These are phyloP conservation scores for Syngnathoides biaculeatus DNA, from an alignment of 2,113 vertebrate species.

Conservation along the genomic window DNA sequence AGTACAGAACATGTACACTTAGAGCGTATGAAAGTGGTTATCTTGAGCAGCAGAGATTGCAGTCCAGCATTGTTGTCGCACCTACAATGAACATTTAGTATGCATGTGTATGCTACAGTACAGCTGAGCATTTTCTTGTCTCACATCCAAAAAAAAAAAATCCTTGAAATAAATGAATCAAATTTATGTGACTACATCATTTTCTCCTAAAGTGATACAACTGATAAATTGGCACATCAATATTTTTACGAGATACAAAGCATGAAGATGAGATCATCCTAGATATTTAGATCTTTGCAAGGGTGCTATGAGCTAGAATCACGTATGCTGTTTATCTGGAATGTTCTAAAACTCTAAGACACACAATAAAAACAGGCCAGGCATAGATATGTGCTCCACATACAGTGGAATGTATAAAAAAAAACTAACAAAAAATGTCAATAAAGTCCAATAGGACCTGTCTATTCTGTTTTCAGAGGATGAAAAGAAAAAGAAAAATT, in stretches of 20 bases:
- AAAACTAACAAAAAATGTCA: constrained; percentile 25
- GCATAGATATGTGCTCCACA: constrained; percentile 29
- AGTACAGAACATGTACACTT: not conserved
- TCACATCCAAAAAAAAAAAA: not conserved
- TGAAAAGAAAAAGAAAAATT: constrained; percentile 9
- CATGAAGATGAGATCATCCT: constrained; percentile 34
- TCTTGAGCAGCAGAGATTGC: no score
- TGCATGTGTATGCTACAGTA: not conserved
- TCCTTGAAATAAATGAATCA: not conserved
- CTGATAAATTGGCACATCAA: constrained; percentile 11
- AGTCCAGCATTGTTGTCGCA: not conserved
- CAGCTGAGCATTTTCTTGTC: not conserved
- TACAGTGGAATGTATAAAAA: constrained; percentile 17
- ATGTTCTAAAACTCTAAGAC: constrained; percentile 27
- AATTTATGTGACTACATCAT: not conserved
- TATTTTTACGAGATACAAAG: constrained; percentile 23
- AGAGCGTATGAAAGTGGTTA: not conserved
- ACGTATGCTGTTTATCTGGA: constrained; percentile 33
- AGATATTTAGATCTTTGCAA: constrained; percentile 42
- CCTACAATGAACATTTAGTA: not conserved
- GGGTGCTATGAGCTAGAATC: constrained; percentile 51
- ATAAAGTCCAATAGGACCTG: constrained; percentile 27
- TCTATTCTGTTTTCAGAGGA: constrained; percentile 9
- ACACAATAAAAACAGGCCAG: constrained; percentile 35
- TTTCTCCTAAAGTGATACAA: not conserved